Evolutionary conservation across 2,797 vertebrate genomes (phyloP), one percentile per base, ranked within the genome.

Genomic region (Oryzias sinensis): DNA sequence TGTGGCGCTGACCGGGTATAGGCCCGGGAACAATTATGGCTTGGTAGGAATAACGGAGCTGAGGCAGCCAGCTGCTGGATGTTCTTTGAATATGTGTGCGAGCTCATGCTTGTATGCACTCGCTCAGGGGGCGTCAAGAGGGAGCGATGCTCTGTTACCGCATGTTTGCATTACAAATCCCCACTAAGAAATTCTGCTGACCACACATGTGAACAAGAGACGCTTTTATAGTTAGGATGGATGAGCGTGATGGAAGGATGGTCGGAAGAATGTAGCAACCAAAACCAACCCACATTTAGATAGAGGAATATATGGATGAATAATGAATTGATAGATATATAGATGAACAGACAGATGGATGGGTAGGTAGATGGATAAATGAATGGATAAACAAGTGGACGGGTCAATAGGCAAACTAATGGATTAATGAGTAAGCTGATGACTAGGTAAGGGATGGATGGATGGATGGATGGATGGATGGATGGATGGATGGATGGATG

Each of bases 111-210:
- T 44, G 58, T 49, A 50, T 67, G 65, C 63, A 42, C 29, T 48
- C 63, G 45, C 29, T 48, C 25, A 24, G 57, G 62, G 71, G 48
- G 61, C 49, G 18, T 79, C 54, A 40, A 62, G 61, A 57, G 75
- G 71, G 70, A 81, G 67, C 41, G 27, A 59, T 20, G 76, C 75
- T 81, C 70, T 72, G 62, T 68, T 79, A 81, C 84, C 80, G 69
- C 87, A 83, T 88, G 86, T 90, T 91, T 90, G 91, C 86, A 86
- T 87, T 87, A 88, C 85, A 90, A 86, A 91, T 87, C 81, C 82
- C 59, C 29, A 66, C 79, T 67, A 87, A 91, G 90, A 86, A 89
- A 84, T 87, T 80, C 51, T 42, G 51, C 41, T 17, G 16, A 82
- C 82, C 78, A 51, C 81, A 87, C 67, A 84, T 24, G 65, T 82